Evolutionary conservation across 2,797 vertebrate genomes (phyloP).

Genomic region (Capromys pilorides): DNA sequence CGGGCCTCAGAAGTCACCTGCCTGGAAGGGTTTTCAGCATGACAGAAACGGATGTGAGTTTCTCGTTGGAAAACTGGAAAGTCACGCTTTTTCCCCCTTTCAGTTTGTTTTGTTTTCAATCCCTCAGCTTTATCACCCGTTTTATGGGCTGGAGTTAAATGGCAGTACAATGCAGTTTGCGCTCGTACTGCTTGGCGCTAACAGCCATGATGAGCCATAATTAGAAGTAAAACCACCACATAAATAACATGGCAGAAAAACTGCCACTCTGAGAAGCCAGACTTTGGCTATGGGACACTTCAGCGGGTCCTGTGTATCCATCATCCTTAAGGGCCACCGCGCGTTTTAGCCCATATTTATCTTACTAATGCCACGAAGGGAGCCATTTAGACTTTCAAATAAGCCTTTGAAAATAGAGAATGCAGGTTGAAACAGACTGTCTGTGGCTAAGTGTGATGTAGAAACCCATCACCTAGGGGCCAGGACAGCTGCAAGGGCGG

Average conservation of each 20-base stretch:
- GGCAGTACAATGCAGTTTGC: conserved; percentile 68
- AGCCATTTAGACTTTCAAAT: conserved; percentile 70
- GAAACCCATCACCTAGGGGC: conserved; percentile 35
- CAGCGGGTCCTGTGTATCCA: conserved; percentile 45
- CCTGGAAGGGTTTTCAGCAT: neutral
- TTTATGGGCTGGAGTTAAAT: conserved; percentile 76
- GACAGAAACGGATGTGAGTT: conserved; percentile 8
- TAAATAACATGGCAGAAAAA: conserved; percentile 78
- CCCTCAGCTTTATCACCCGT: conserved; percentile 71
- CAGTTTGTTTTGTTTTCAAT: conserved; percentile 50
- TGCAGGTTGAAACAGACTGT: conserved; percentile 56
- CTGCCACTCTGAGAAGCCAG: conserved; percentile 54
- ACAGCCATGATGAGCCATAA: conserved; percentile 78
- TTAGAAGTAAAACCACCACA: conserved; percentile 76
- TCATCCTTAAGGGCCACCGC: conserved; percentile 67
- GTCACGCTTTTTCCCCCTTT: neutral
- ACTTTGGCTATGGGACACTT: conserved; percentile 66
- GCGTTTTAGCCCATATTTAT: conserved; percentile 73
- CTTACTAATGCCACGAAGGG: conserved; percentile 73
- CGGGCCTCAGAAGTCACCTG: neutral
- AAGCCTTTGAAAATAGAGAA: conserved; percentile 70
- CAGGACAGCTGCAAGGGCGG: conserved; percentile 29
- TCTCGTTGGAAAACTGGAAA: conserved; percentile 65
- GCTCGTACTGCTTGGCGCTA: conserved; percentile 71
- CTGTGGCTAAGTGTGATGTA: conserved; percentile 55